Percentiles rank a stretch among this genome's conserved stretches.
These are phyloP conservation scores for Andrena bucephala DNA, from an alignment of 2,888 invertebrate species.

Conservation along the genomic window DNA sequence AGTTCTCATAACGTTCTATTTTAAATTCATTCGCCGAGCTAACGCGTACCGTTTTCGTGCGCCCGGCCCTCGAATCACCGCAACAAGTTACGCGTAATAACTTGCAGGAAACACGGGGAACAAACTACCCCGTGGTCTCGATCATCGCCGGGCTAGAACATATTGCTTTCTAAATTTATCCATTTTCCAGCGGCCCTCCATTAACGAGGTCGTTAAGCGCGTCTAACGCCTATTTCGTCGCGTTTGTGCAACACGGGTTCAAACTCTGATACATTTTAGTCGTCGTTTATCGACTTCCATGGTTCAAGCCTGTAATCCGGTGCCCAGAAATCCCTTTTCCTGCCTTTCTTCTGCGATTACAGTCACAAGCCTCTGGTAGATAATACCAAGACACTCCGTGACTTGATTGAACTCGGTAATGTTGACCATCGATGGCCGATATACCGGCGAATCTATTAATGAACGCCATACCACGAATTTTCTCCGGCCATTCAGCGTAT, in stretches of 20 bases:
- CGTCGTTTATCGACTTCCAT: not conserved
- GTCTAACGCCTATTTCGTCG: not conserved
- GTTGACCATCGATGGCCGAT: not conserved
- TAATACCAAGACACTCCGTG: too few relatives aligned
- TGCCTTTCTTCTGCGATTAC: not conserved
- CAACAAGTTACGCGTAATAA: constrained; percentile 34
- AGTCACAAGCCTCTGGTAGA: not conserved
- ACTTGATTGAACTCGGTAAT: too few relatives aligned
- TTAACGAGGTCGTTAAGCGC: constrained; percentile 42
- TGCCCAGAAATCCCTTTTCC: too few relatives aligned
- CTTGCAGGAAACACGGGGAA: constrained; percentile 4
- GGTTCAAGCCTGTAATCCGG: not conserved
- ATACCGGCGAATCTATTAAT: not conserved
- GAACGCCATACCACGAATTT: constrained; percentile 9
- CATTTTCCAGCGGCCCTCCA: not conserved
- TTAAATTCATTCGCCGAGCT: constrained; percentile 57
- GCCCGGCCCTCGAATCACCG: constrained; percentile 5
- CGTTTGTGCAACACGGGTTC: not conserved
- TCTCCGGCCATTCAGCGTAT: not conserved
- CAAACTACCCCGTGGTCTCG: constrained; percentile 6
- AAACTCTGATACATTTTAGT: not conserved
- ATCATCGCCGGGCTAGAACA: constrained; percentile 9
- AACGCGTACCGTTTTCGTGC: constrained; percentile 17
- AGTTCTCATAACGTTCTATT: constrained; percentile 49
- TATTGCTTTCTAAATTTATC: constrained; percentile 39